A percentile compares a stretch with the other conserved stretches of the same genome.
Conservation (phyloP, 1,140 invertebrate species). For the Aphis gossypii region DNA sequence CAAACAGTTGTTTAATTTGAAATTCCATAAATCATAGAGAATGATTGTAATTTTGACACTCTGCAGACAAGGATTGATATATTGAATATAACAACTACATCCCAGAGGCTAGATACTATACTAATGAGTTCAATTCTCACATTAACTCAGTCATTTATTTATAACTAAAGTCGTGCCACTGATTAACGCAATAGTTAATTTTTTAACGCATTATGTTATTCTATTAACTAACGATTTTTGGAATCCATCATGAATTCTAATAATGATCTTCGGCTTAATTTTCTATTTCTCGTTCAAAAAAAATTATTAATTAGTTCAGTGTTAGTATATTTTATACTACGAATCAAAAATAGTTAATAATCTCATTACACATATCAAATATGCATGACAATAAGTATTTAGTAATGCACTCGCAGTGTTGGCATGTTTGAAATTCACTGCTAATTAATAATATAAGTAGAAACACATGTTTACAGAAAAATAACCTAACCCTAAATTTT, state of each 20-base stretch:
- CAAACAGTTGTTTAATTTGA: not conserved
- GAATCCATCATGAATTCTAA: not conserved
- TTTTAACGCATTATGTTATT: not conserved
- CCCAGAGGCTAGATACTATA: not conserved
- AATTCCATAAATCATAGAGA: not conserved
- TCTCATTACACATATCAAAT: not conserved
- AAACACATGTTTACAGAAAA: not conserved
- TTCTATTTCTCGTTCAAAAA: not conserved
- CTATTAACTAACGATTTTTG: not conserved
- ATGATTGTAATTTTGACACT: not conserved
- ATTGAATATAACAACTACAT: not conserved
- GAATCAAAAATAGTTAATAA: not conserved
- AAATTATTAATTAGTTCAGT: not conserved
- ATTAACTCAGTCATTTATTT: not conserved
- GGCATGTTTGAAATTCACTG: not conserved
- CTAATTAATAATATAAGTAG: not conserved
- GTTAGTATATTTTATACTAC: not conserved
- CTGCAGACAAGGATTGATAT: not conserved
- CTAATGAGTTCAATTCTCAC: not conserved
- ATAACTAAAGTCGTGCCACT: not conserved
- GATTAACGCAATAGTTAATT: not conserved
- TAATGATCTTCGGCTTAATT: not conserved
- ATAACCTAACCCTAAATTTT: too few relatives aligned
- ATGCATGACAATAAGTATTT: not conserved
- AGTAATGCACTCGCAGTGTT: not conserved